A percentile compares a stretch with the other conserved stretches of the same genome.
Conservation (phyloP, 2,888 invertebrate species). For the Rhingia rostrata region DNA sequence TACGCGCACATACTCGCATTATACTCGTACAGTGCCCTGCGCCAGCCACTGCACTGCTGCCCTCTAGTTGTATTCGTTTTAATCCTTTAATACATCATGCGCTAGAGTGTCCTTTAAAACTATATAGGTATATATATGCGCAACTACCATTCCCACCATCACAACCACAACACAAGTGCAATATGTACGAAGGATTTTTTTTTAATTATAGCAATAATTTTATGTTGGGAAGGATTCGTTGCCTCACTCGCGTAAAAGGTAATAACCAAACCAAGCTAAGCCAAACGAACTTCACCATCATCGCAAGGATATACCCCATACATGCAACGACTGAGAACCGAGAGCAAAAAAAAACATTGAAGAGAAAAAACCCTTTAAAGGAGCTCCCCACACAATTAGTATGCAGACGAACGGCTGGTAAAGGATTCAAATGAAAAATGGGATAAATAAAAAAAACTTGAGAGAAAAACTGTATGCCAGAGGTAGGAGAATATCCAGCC, state of each 20-base stretch:
- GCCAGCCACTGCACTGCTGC: slow-evolving; percentile 13
- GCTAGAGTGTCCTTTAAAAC: slow-evolving; percentile 68
- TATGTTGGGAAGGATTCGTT: slow-evolving; percentile 61
- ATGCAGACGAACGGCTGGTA: slow-evolving; percentile 68
- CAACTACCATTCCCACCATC: slow-evolving; percentile 31
- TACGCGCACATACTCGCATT: slow-evolving; percentile 46
- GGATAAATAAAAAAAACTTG: slow-evolving; percentile 44
- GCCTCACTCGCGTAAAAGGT: slow-evolving; percentile 67
- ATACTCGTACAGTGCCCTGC: slow-evolving; percentile 57
- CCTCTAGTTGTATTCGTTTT: slow-evolving; percentile 46
- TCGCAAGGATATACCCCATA: slow-evolving; percentile 44
- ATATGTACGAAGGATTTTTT: slow-evolving; percentile 43
- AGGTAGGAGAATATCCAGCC: slow-evolving; percentile 42
- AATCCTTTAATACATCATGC: slow-evolving; percentile 72
- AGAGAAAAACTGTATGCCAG: slow-evolving; percentile 3
- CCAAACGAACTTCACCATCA: slow-evolving; percentile 53
- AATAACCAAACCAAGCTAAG: slow-evolving; percentile 65
- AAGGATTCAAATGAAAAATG: slow-evolving; percentile 74
- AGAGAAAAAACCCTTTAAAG: slow-evolving; percentile 50
- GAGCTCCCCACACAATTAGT: slow-evolving; percentile 70
- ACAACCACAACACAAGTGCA: slow-evolving; percentile 11
- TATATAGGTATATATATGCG: not conserved
- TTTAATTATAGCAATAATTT: slow-evolving; percentile 74
- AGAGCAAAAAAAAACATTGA: slow-evolving; percentile 5
- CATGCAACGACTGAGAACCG: not conserved